These are phyloP conservation scores for Ammospiza maritima DNA, from an alignment of 2,797 vertebrate genomes.

Conservation along the genomic window DNA sequence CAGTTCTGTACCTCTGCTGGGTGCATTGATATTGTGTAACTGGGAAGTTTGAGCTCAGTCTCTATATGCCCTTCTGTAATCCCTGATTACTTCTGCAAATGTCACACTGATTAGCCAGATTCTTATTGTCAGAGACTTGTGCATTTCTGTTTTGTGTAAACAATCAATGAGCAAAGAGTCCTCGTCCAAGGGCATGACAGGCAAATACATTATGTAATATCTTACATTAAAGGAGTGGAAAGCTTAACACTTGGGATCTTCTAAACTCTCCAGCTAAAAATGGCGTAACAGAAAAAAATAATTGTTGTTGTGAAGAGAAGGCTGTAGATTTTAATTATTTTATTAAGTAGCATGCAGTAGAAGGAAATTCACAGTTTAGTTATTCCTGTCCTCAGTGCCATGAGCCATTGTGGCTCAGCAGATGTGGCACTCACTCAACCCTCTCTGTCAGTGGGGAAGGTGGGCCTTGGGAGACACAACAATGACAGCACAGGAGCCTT, in stretches of 20 bases:
- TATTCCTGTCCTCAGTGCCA: background rate
- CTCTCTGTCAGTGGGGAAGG: background rate
- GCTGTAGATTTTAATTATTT: background rate
- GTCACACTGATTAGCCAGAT: conserved; percentile 41
- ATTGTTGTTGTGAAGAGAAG: background rate
- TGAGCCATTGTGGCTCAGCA: background rate
- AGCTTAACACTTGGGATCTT: background rate
- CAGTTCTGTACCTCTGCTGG: background rate
- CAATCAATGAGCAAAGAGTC: conserved; percentile 31
- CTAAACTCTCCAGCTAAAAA: background rate
- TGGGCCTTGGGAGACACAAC: background rate
- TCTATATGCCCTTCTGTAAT: conserved; percentile 29
- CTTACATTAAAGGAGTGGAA: background rate
- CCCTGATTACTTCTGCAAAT: conserved; percentile 32
- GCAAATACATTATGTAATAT: background rate
- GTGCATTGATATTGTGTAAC: background rate
- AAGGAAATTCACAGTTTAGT: background rate
- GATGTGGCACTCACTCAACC: background rate
- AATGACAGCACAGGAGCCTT: background rate
- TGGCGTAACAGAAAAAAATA: background rate
- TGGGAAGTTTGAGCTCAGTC: background rate
- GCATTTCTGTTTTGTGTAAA: conserved; percentile 46
- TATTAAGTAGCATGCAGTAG: background rate
- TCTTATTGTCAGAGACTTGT: conserved; percentile 35
- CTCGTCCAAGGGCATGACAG: conserved; percentile 41